A percentile compares a stretch with the other conserved stretches of the same genome.
These are phyloP conservation scores for Quadriops clusia DNA, from an alignment of 2,888 invertebrate genomes.

Conservation along the genomic window DNA sequence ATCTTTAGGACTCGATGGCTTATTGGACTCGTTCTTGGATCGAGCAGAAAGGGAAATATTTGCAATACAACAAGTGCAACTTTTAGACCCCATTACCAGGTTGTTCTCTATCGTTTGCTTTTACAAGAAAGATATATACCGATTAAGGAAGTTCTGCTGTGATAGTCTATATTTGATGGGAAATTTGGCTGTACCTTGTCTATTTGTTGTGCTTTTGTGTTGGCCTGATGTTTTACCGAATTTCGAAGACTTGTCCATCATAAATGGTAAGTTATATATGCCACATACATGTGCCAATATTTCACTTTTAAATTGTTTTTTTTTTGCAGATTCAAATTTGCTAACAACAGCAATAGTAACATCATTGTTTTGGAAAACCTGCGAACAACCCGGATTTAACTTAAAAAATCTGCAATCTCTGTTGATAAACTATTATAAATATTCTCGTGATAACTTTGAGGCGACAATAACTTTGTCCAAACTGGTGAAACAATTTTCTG, in stretches of 20 bases:
- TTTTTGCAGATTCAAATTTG: too few relatives aligned
- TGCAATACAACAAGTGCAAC: conserved; percentile 11
- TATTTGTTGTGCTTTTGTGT: conserved; percentile 33
- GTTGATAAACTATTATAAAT: too few relatives aligned
- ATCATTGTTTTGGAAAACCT: too few relatives aligned
- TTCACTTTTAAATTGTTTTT: too few relatives aligned
- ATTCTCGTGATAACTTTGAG: too few relatives aligned
- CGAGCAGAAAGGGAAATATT: conserved; percentile 21
- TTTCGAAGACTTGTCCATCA: too few relatives aligned
- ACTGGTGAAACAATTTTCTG: too few relatives aligned
- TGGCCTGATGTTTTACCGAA: conserved; percentile 41
- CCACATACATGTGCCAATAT: too few relatives aligned
- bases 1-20: conserved; percentile 18
- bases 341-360: too few relatives aligned
- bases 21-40: conserved; percentile 21
- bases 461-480: too few relatives aligned
- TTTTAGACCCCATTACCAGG: conserved; percentile 20
- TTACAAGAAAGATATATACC: conserved; percentile 30
- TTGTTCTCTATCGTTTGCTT: conserved; percentile 27
- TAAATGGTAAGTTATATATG: conserved; percentile 17
- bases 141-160: conserved; percentile 35
- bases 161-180: conserved; percentile 37
- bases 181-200: conserved; percentile 28
- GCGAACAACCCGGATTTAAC: too few relatives aligned
- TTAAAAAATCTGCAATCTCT: too few relatives aligned